Base-by-base conservation (phyloP, 2,797 vertebrate species). In the Ceyx erithaca region DNA sequence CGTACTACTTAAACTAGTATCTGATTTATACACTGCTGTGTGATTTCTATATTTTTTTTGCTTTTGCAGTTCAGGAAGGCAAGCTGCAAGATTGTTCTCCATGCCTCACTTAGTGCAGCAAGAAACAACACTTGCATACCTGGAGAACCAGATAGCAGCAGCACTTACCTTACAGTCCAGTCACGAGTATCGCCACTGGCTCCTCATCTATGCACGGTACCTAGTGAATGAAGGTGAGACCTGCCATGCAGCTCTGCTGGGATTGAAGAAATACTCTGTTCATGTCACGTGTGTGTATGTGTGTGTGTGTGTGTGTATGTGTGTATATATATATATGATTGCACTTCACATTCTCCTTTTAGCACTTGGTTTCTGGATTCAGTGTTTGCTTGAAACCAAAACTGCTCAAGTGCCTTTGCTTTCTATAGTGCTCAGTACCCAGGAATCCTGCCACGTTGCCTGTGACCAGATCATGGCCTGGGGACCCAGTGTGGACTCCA, bases 151-250 rank as follows among this genome's bases (percentile, higher is more conserved):
- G 98, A 98, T 99, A 77, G 98, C 98, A 5, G 98, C 99, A 1
- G 98, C 99, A 4, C 98, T 99, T 81, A 98, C 96, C 5, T 97
- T 99, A 94, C 98, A 98, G 49, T 99, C 99, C 17, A 98, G 98
- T 68, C 98, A 98, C 1, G 99, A 99, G 95, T 99, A 99, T 91
- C 98, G 98, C 83, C 98, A 99, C 97, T 99, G 99, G 99, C 98
- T 99, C 94, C 98, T 99, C 94, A 98, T 99, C 97, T 99, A 99
- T 91, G 98, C 99, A 75, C 98, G 99, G 70, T 99, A 99, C 97
- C 98, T 99, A 3, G 99, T 99, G 92, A 99, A 98, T n/a, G 99
- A 99, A 98, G 99, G 99, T 99, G 91, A 98, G 97, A 10, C 41
- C 37, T 72, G 23, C 43, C 35, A 18, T n/a, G 25, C 66, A 72